phyloP scores from a whole-genome alignment of 2,797 vertebrate species.

The Sebastiscus tertius region DNA sequence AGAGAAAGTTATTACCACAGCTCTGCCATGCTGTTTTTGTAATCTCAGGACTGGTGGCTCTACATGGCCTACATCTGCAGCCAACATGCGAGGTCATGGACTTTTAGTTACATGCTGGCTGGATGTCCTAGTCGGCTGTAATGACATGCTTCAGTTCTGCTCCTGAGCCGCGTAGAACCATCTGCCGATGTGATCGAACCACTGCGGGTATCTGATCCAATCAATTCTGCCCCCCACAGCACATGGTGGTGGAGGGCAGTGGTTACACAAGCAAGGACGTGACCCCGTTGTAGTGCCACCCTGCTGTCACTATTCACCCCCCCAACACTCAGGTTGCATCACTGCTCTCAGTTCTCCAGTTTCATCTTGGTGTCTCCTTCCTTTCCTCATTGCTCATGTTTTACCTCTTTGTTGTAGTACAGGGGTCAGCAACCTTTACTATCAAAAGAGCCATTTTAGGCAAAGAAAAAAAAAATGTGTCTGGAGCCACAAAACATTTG shows the following conservation, averaged over 20 bases:
- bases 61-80: not conserved
- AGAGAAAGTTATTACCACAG: not conserved
- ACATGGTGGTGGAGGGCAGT: slow-evolving; percentile 26
- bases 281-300: slow-evolving; percentile 23
- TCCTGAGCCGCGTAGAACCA: slow-evolving; percentile 16
- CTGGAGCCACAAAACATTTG: no score
- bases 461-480: no score
- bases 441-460: no score
- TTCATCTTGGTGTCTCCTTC: slow-evolving; percentile 10
- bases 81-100: not conserved
- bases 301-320: slow-evolving; percentile 9
- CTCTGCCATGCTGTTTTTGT: not conserved
- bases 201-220: slow-evolving; percentile 40
- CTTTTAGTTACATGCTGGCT: not conserved
- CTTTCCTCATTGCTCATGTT: not conserved
- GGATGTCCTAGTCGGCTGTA: not conserved
- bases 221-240: slow-evolving; percentile 49
- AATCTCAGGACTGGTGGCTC: not conserved
- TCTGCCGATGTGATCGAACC: slow-evolving; percentile 42
- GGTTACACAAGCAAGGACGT: slow-evolving; percentile 52
- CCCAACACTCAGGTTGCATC: slow-evolving; percentile 6
- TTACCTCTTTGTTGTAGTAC: not conserved
- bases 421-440: no score
- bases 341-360: slow-evolving; percentile 18
- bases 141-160: not conserved